Conservation (phyloP, 2,113 vertebrate genomes). For the Boleophthalmus pectinirostris region DNA sequence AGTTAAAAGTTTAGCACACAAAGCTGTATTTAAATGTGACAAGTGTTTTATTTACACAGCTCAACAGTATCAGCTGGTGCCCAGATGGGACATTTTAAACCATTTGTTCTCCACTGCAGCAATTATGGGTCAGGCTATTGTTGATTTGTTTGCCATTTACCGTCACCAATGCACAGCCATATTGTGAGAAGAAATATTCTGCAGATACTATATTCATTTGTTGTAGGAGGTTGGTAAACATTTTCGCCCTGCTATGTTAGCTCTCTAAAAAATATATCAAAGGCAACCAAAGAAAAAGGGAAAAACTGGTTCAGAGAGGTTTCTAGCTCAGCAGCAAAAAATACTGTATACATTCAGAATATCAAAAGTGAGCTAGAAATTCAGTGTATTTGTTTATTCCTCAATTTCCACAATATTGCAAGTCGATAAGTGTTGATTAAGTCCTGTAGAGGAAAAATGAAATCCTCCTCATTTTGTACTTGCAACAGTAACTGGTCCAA, state of each 20-base stretch:
- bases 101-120: background rate
- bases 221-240: background rate
- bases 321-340: background rate
- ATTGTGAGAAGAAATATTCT: background rate
- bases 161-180: background rate
- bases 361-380: background rate
- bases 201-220: background rate
- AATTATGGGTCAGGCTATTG: conserved; percentile 6
- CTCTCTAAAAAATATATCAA: no score
- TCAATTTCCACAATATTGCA: background rate
- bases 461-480: background rate
- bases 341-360: background rate
- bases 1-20: conserved; percentile 33
- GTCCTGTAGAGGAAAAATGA: background rate
- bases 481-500: background rate
- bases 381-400: background rate
- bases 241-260: background rate
- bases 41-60: background rate
- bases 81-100: background rate
- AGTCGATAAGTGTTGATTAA: background rate
- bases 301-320: background rate
- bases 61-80: background rate
- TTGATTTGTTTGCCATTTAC: background rate
- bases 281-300: background rate
- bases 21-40: conserved; percentile 23